Base-by-base conservation (phyloP, 2,113 vertebrate genomes). In the Chloropsis cyanopogon region DNA sequence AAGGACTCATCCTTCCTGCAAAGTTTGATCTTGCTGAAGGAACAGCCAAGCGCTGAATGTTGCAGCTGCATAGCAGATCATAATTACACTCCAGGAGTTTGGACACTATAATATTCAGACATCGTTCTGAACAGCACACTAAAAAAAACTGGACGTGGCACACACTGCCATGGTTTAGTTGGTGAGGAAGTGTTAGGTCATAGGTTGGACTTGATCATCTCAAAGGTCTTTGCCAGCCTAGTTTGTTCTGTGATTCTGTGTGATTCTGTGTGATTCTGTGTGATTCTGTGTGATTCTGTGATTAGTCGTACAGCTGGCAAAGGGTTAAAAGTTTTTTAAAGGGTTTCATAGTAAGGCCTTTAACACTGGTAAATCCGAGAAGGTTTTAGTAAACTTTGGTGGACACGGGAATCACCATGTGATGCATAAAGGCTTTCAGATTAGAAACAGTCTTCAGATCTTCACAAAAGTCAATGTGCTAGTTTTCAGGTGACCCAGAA, bases 11-110 rank as follows among this genome's bases (percentile, higher is more conserved):
- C 22, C 12, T 20, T 61, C 28, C 20, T 61, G 31, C 23, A 57
- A 77, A 92, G 9, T 25, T 37, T 3, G 1, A 7, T 56, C 22
- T 63, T 78, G 31, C 12, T 52, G 60, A 77, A 71, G 41, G 21
- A 64, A 24, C n/a, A 60, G 16, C 8, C 37, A 49, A 46, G 23
- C 0, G 0, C 17, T 56, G 50, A 64, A 6, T 0, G 1, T 44
- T 44, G 20, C 39, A 66, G 52, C 39, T 70, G 42, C 61, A 71
- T 29, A 64, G 53, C 35, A 71, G 19, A 12, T n/a, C 53, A 31
- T 39, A 59, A 28, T 49, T 47, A 44, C 10, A 16, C 17, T 71
- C 17, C n/a, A 49, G 22, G 56, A 72, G 9, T 47, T 76, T 17
- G 64, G 50, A 14, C 4, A 28, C 11, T 49, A 1, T 41, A 57